These are phyloP conservation scores for Ochropleura plecta DNA, from an alignment of 2,888 invertebrate genomes.

Conservation along the genomic window DNA sequence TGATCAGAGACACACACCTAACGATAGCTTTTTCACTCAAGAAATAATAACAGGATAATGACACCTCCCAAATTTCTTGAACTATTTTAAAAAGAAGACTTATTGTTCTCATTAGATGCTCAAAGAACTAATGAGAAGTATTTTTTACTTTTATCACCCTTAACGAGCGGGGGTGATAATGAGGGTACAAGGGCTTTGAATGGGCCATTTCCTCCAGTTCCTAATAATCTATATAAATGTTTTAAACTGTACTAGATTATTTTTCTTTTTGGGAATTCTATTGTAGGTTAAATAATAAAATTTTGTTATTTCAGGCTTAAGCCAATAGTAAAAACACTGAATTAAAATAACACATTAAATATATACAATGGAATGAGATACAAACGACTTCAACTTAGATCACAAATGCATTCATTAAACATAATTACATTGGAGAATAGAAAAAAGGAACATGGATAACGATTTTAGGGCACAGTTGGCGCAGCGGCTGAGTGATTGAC, in stretches of 20 bases:
- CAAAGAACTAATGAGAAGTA: constrained; percentile 47
- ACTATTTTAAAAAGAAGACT: constrained; percentile 45
- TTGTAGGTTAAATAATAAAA: too few species aligned
- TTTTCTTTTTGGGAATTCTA: background rate
- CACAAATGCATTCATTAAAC: too few species aligned
- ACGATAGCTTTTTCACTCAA: background rate
- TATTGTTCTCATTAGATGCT: constrained; percentile 47
- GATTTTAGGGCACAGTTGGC: too few species aligned
- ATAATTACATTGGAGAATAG: too few species aligned
- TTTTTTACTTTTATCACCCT: constrained; percentile 42
- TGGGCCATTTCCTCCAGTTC: constrained; percentile 46
- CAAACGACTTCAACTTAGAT: too few species aligned
- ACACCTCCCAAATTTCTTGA: constrained; percentile 11
- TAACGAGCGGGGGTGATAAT: constrained; percentile 55
- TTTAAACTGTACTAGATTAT: background rate
- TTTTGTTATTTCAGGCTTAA: too few species aligned
- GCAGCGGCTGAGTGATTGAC: too few species aligned
- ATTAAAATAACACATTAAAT: too few species aligned
- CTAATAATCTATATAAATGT: constrained; percentile 37
- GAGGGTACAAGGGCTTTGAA: constrained; percentile 50
- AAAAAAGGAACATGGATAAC: too few species aligned
- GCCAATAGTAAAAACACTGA: too few species aligned
- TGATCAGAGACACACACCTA: too few species aligned
- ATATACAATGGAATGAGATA: too few species aligned
- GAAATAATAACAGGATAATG: constrained; percentile 26